Percentiles rank a stretch among this genome's conserved stretches.
These are phyloP conservation scores for Caloenas nicobarica DNA, from an alignment of 2,113 vertebrate species.

Conservation along the genomic window DNA sequence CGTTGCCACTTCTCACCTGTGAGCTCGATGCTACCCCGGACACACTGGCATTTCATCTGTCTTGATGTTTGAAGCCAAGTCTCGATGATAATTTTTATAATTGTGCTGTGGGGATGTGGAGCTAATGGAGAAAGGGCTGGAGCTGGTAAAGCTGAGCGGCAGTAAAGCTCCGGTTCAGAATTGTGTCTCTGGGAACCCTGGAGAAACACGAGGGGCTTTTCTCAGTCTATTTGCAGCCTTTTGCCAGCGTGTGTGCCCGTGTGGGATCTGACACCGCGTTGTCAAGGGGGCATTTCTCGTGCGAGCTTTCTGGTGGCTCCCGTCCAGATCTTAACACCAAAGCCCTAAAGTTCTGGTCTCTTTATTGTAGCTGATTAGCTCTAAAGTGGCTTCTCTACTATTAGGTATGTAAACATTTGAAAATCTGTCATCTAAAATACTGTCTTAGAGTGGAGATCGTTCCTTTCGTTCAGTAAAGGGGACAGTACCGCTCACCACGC, in stretches of 20 bases:
- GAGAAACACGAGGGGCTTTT: neutral
- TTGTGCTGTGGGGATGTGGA: accelerated
- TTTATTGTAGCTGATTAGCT: neutral
- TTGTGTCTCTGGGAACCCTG: neutral
- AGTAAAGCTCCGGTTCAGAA: neutral
- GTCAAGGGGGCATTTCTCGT: neutral
- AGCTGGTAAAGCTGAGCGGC: neutral
- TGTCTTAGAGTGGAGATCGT: neutral
- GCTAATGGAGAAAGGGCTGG: neutral
- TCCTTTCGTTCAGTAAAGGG: neutral
- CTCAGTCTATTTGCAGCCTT: neutral
- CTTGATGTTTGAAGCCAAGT: neutral
- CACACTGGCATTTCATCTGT: neutral
- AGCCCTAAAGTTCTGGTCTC: neutral
- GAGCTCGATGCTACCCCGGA: neutral
- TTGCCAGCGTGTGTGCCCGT: neutral
- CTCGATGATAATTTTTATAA: neutral
- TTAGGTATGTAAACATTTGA: neutral
- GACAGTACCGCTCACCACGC: neutral
- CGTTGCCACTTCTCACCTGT: neutral
- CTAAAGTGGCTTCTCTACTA: neutral
- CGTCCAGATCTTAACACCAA: neutral
- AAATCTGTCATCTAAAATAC: neutral
- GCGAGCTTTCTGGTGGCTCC: neutral
- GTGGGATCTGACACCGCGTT: neutral